A percentile compares a stretch with the other conserved stretches of the same genome.
These are phyloP conservation scores for Atrina japonica DNA, from an alignment of 2,888 invertebrate genomes.

Conservation along the genomic window DNA sequence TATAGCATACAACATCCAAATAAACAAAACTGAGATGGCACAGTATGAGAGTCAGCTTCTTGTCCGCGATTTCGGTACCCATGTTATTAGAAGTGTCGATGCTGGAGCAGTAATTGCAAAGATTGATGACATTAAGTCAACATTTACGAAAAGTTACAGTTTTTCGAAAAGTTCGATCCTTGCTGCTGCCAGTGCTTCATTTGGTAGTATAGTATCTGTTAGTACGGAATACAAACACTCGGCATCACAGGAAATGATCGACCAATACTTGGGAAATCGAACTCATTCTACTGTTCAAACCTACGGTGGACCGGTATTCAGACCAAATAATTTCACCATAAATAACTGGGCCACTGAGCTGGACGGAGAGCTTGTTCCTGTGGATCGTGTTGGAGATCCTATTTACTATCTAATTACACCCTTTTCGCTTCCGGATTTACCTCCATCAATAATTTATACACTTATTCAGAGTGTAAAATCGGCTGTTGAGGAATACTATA, in stretches of 20 bases:
- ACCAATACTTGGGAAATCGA: slow-evolving; percentile 50
- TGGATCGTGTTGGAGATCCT: slow-evolving; percentile 72
- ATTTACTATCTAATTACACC: slow-evolving; percentile 64
- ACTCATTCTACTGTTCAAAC: slow-evolving; percentile 55
- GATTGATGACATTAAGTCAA: slow-evolving; percentile 57
- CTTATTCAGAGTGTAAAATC: slow-evolving; percentile 53
- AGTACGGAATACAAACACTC: slow-evolving; percentile 45
- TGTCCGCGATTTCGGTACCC: slow-evolving; percentile 74
- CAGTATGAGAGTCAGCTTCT: slow-evolving; percentile 70
- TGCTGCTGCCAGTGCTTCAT: slow-evolving; percentile 63
- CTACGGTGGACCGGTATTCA: slow-evolving; percentile 63
- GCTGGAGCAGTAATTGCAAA: slow-evolving; percentile 65
- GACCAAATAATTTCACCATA: slow-evolving; percentile 60
- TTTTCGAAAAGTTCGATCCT: slow-evolving; percentile 46
- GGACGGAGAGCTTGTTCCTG: slow-evolving; percentile 64
- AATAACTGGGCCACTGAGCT: slow-evolving; percentile 60
- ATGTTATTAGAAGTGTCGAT: slow-evolving; percentile 66
- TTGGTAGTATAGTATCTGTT: slow-evolving; percentile 52
- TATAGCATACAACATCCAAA: slow-evolving; percentile 63
- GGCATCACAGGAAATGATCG: slow-evolving; percentile 42
- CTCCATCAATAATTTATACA: slow-evolving; percentile 54
- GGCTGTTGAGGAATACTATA: slow-evolving; percentile 68
- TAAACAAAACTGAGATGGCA: slow-evolving; percentile 60
- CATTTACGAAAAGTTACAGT: slow-evolving; percentile 45
- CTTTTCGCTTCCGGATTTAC: slow-evolving; percentile 63